Conservation (phyloP, 2,113 vertebrate genomes). For the Pholis gunnellus region DNA sequence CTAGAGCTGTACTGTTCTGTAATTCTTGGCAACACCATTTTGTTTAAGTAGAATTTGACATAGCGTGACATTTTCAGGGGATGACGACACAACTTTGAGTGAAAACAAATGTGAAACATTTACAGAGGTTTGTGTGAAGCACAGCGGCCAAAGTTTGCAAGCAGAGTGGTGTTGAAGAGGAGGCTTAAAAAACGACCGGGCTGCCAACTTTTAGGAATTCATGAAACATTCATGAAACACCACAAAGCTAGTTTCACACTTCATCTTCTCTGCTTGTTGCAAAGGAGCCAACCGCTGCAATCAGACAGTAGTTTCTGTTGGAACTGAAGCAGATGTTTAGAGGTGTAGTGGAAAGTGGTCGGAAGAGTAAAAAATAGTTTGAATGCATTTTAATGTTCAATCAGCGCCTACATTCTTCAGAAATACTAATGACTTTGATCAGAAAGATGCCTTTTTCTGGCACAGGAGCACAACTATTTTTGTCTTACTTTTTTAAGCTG, state of each 20-base stretch:
- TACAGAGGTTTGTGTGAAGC: not conserved
- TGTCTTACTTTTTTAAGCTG: too few relatives aligned
- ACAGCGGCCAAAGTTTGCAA: not conserved
- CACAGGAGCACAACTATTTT: not conserved
- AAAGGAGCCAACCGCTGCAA: not conserved
- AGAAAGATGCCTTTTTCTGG: not conserved
- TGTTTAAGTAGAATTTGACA: not conserved
- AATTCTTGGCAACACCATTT: too few relatives aligned
- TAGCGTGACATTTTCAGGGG: not conserved
- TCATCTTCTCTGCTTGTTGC: not conserved
- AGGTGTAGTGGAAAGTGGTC: not conserved
- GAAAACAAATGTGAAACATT: conserved; percentile 11
- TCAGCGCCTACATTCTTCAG: not conserved
- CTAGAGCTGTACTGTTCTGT: not conserved
- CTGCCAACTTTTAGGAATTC: too few relatives aligned
- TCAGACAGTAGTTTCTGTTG: not conserved
- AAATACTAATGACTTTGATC: not conserved
- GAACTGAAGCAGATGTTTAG: not conserved
- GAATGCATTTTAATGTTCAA: not conserved
- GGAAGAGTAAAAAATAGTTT: not conserved
- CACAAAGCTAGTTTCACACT: not conserved
- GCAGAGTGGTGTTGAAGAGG: not conserved
- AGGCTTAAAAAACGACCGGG: not conserved
- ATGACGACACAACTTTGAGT: not conserved
- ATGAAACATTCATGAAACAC: conserved; percentile 2